A percentile compares a stretch with the other conserved stretches of the same genome.
Evolutionary conservation across 2,797 vertebrate species (phyloP).

Genomic region (Momotus momota): DNA sequence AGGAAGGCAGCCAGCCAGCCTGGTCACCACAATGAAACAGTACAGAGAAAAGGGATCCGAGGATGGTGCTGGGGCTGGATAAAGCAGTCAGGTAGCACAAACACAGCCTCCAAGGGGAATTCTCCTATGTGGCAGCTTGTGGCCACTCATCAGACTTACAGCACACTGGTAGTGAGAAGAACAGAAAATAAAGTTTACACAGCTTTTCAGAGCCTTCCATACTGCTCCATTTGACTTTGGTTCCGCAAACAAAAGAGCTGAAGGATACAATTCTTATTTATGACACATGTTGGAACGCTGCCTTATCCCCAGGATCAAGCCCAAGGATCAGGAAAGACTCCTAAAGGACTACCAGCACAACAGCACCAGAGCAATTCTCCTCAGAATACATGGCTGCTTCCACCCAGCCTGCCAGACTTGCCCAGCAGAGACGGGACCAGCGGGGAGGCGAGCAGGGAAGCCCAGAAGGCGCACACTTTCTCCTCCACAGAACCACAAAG

Average conservation of each 20-base stretch:
- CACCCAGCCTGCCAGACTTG: background rate
- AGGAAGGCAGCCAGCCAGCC: background rate
- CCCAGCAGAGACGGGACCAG: background rate
- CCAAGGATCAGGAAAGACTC: background rate
- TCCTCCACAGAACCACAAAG: background rate
- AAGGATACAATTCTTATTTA: background rate
- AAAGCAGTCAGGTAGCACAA: background rate
- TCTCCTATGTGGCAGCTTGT: background rate
- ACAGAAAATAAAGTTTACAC: background rate
- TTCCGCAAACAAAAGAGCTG: background rate
- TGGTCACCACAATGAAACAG: background rate
- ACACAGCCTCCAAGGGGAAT: background rate
- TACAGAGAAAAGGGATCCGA: background rate
- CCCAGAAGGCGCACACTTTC: background rate
- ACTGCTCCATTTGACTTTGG: background rate
- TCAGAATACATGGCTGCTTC: background rate
- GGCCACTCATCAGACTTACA: background rate
- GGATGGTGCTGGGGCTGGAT: background rate
- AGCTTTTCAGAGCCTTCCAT: background rate
- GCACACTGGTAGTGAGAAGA: background rate
- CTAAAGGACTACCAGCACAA: background rate
- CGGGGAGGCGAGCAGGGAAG: rapidly evolving
- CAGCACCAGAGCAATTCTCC: background rate
- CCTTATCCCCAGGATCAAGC: background rate
- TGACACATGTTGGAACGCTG: background rate